These are phyloP conservation scores for Tribolium castaneum DNA, from an alignment of 1,140 invertebrate species.

Conservation along the genomic window DNA sequence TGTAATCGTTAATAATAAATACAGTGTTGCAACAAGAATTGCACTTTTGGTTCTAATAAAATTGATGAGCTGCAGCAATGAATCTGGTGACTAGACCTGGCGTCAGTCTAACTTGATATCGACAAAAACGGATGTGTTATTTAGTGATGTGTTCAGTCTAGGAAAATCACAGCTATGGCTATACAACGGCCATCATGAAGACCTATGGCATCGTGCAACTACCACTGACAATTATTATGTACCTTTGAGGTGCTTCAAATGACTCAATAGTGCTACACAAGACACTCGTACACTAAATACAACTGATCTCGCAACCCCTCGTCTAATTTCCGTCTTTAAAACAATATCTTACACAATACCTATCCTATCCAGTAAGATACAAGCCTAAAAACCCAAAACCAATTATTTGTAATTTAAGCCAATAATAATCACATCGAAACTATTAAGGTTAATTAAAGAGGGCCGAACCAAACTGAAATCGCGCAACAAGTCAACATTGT, in stretches of 20 bases:
- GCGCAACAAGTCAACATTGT: conserved; percentile 20
- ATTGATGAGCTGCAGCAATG: conserved; percentile 53
- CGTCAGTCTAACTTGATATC: conserved; percentile 49
- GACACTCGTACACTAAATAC: conserved; percentile 44
- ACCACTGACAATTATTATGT: conserved; percentile 41
- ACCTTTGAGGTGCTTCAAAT: conserved; percentile 48
- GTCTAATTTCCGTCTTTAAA: conserved; percentile 10
- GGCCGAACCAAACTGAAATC: conserved; percentile 31
- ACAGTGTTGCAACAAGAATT: conserved; percentile 49
- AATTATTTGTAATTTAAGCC: conserved; percentile 45
- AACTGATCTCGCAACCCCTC: conserved; percentile 24
- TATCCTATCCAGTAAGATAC: conserved; percentile 45
- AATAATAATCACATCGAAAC: conserved; percentile 55
- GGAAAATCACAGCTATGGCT: conserved; percentile 61
- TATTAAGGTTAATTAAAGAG: conserved; percentile 51
- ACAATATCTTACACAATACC: conserved; percentile 49
- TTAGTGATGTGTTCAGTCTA: conserved; percentile 56
- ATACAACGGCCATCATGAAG: conserved; percentile 47
- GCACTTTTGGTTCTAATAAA: conserved; percentile 52
- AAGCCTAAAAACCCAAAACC: conserved; percentile 51
- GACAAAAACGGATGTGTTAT: conserved; percentile 42
- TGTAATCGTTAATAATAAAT: conserved; percentile 40
- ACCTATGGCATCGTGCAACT: conserved; percentile 52
- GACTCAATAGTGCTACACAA: conserved; percentile 46
- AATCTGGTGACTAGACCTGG: conserved; percentile 50